Percentiles rank a stretch among this genome's conserved stretches.
Conservation (phyloP, 2,797 vertebrate genomes). For the Anabacerthia variegaticeps region DNA sequence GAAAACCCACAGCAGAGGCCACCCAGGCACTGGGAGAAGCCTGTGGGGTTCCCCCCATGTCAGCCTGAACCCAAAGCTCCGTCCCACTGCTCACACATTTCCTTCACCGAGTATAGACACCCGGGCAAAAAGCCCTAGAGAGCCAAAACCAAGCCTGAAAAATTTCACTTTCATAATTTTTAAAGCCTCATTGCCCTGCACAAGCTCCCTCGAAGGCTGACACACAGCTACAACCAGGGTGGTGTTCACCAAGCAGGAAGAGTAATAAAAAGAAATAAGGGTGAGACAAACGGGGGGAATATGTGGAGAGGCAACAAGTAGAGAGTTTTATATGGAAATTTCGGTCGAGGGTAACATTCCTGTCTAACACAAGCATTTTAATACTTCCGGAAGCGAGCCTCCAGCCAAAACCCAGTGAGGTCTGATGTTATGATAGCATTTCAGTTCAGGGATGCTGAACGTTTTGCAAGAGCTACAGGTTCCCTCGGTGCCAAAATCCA, state of each 20-base stretch:
- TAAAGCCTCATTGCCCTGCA: neutral
- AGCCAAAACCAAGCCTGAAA: neutral
- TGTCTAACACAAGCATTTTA: slow-evolving; percentile 42
- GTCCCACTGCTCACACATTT: neutral
- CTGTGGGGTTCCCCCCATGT: accelerated
- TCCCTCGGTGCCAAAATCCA: neutral
- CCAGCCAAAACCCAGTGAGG: slow-evolving; percentile 50
- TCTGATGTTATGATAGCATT: neutral
- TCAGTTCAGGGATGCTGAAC: slow-evolving; percentile 12
- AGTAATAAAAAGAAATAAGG: slow-evolving; percentile 16
- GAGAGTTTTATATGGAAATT: slow-evolving; percentile 45
- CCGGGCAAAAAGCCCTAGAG: neutral
- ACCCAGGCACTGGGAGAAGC: neutral
- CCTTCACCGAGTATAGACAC: neutral
- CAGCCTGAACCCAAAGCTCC: neutral
- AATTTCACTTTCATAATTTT: neutral
- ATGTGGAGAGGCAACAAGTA: neutral
- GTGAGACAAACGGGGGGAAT: slow-evolving; percentile 6
- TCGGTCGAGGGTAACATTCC: slow-evolving; percentile 31
- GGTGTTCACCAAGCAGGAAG: neutral
- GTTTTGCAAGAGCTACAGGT: slow-evolving; percentile 19
- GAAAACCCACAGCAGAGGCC: neutral
- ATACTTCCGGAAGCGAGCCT: slow-evolving; percentile 35
- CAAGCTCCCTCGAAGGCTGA: neutral
- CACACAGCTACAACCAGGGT: neutral